phyloP scores from a whole-genome alignment of 1,140 invertebrate species.

The Sinella curviseta region DNA sequence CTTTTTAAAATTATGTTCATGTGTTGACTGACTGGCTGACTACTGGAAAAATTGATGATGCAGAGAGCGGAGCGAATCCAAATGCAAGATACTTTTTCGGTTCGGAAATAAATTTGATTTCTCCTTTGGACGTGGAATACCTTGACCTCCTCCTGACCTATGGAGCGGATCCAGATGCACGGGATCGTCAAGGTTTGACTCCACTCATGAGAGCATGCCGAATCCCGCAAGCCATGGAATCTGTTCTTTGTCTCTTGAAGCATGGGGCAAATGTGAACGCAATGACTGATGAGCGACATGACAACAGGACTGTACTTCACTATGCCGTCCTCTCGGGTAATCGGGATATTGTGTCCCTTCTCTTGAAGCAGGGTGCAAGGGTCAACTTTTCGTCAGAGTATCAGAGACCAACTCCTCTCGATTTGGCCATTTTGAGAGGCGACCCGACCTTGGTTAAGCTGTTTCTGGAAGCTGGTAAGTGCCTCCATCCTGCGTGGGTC shows the following conservation, averaged over 20 bases:
- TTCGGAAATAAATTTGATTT: slow-evolving; percentile 83
- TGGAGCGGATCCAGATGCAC: slow-evolving; percentile 80
- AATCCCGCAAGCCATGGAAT: slow-evolving; percentile 72
- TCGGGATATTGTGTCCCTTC: slow-evolving; percentile 72
- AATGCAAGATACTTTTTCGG: slow-evolving; percentile 80
- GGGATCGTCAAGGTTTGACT: slow-evolving; percentile 77
- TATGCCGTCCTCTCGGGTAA: slow-evolving; percentile 83
- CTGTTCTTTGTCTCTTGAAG: slow-evolving; percentile 73
- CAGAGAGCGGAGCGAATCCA: slow-evolving; percentile 68
- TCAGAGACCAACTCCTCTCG: slow-evolving; percentile 77
- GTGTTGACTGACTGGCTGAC: too few relatives aligned
- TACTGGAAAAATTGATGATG: too few relatives aligned
- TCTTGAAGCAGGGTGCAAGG: slow-evolving; percentile 76
- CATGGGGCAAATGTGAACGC: slow-evolving; percentile 80
- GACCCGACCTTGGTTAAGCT: slow-evolving; percentile 71
- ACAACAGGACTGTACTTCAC: slow-evolving; percentile 79
- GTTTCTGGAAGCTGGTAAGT: slow-evolving; percentile 68
- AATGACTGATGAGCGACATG: slow-evolving; percentile 75
- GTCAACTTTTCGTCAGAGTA: slow-evolving; percentile 69
- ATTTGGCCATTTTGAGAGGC: slow-evolving; percentile 79
- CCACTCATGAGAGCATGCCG: slow-evolving; percentile 84
- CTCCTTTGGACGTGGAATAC: slow-evolving; percentile 72
- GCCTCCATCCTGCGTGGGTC: too few relatives aligned
- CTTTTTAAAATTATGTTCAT: too few relatives aligned
- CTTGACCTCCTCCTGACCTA: slow-evolving; percentile 78